Conservation (phyloP, 1,140 invertebrate genomes). For the Dendrolimus punctatus region DNA sequence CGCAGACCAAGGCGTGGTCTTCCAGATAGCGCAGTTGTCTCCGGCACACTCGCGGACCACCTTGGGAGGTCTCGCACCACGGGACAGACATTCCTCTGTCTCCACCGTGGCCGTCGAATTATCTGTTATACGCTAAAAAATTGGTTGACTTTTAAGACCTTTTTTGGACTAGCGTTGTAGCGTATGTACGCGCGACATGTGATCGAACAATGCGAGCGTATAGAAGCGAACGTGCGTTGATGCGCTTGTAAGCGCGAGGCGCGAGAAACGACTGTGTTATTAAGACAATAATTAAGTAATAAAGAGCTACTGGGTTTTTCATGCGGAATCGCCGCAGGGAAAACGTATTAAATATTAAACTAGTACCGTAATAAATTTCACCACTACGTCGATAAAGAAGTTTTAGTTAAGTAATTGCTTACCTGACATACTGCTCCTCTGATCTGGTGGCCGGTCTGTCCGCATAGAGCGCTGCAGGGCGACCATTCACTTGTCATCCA, state of each 20-base stretch:
- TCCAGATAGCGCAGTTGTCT: constrained; percentile 34
- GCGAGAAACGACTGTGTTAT: too few species aligned
- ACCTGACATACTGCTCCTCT: constrained; percentile 82
- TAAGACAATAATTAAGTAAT: too few species aligned
- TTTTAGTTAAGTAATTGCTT: background rate
- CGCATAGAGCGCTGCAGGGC: constrained; percentile 89
- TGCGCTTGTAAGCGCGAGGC: too few species aligned
- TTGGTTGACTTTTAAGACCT: background rate
- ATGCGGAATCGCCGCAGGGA: too few species aligned
- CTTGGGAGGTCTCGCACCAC: constrained; percentile 27
- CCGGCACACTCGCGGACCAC: constrained; percentile 40
- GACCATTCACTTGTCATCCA: constrained; percentile 91
- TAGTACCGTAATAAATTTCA: too few species aligned
- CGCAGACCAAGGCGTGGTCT: constrained; percentile 26
- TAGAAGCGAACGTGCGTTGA: too few species aligned
- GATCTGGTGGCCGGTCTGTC: constrained; percentile 82
- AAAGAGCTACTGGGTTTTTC: too few species aligned
- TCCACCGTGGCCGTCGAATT: constrained; percentile 48
- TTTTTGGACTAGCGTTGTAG: background rate
- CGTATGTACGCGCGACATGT: too few species aligned
- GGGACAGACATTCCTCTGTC: constrained; percentile 39
- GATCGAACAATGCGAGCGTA: too few species aligned
- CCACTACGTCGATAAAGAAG: too few species aligned
- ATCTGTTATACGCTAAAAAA: constrained; percentile 34
- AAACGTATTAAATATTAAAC: too few species aligned